Evolutionary conservation across 1,140 invertebrate species (phyloP).

Genomic region (Pemphigus obesinymphae): DNA sequence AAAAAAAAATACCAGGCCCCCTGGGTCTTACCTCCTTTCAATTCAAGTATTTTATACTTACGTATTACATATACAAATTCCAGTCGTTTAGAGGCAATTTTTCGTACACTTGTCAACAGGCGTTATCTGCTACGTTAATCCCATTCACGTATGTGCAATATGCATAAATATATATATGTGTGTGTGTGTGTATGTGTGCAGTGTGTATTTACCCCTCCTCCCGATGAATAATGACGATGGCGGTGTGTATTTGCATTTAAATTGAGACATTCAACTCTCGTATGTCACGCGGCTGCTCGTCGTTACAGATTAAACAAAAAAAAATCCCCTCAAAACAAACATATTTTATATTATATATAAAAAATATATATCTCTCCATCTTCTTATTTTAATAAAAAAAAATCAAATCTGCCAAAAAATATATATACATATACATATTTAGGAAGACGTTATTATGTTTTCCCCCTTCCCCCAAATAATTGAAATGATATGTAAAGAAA

Average conservation of each 20-base stretch:
- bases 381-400: slow-evolving; percentile 1
- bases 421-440: background rate
- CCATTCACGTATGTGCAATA: background rate
- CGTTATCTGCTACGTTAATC: slow-evolving; percentile 31
- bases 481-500: slow-evolving; percentile 9
- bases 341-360: too few relatives aligned
- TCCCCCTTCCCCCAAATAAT: background rate
- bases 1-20: too few relatives aligned
- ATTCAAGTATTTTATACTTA: too few relatives aligned
- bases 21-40: too few relatives aligned
- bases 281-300: background rate
- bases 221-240: slow-evolving; percentile 19
- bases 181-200: background rate
- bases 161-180: background rate
- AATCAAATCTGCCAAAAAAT: slow-evolving; percentile 11
- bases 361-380: background rate
- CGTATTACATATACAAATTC: background rate
- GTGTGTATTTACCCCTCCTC: too few relatives aligned
- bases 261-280: slow-evolving; percentile 38
- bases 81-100: slow-evolving; percentile 12
- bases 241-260: slow-evolving; percentile 38
- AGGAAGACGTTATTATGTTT: background rate
- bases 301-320: slow-evolving; percentile 25
- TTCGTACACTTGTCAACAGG: slow-evolving; percentile 8
- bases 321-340: background rate